Evolutionary conservation across 64 coral and sea anemone genomes (phyloP).

Genomic region (Dendronephthya gigantea): DNA sequence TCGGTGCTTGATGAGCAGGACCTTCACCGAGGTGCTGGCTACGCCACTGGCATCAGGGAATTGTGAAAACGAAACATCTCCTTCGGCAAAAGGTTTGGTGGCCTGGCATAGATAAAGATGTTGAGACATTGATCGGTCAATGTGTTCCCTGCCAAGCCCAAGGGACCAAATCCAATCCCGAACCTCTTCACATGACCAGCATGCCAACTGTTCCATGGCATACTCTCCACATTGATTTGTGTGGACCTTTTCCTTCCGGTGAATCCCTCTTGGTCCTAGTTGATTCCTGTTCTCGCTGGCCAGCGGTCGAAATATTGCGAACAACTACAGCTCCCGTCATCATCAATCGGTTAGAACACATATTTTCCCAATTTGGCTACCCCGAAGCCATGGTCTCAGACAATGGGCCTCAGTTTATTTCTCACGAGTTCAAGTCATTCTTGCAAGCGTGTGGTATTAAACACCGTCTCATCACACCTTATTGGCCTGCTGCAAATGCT

Average conservation of each 20-base stretch:
- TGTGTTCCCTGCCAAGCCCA: background rate
- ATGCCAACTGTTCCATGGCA: background rate
- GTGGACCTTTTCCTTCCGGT: background rate
- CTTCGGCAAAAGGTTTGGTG: background rate
- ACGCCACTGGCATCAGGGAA: too few relatives aligned
- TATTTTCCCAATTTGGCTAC: background rate
- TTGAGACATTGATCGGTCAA: background rate
- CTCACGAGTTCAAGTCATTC: background rate
- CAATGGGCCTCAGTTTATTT: background rate
- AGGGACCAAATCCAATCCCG: background rate
- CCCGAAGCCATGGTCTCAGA: background rate
- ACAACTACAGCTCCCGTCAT: background rate
- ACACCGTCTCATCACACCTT: background rate
- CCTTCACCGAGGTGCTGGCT: too few relatives aligned
- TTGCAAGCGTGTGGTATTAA: background rate
- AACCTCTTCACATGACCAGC: background rate
- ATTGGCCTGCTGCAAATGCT: background rate
- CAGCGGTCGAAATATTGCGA: background rate
- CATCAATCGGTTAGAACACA: background rate
- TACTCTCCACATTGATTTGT: background rate
- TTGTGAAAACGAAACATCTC: constrained; percentile 4
- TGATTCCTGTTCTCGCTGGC: background rate
- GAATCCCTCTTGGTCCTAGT: background rate
- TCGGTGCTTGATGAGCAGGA: too few relatives aligned
- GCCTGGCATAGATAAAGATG: too few relatives aligned